Evolutionary conservation across 1,140 invertebrate species (phyloP), one percentile per base, ranked within the genome.

Genomic region (Pteromalus puparum): DNA sequence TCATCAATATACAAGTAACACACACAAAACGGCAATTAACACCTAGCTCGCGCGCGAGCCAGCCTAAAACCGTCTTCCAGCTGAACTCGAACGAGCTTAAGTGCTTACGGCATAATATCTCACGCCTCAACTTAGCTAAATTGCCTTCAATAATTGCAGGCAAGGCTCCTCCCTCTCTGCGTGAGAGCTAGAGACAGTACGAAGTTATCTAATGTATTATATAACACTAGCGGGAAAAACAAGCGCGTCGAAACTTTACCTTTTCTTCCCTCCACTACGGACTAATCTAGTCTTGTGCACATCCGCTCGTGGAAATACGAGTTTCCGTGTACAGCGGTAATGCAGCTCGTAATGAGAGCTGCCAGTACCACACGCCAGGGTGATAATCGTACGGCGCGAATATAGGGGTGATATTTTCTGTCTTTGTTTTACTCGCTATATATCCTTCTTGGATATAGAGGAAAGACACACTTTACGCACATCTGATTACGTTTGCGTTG

Each of bases 311-410:
- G 38, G 82, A 81, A 72, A 82, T 65, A 82, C 46, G 70, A 76
- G 76, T 61, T 34, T 82, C 48, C 53, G 79, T 72, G 74, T 42
- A 67, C 77, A 48, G 21, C 67, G 24, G 65, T 78, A 81, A 80
- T 67, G 68, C 48, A 81, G 61, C 80, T 78, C 42, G 83, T 77
- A 86, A 79, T 5, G 42, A 67, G 48, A 78, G 28, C 13, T 21
- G 53, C 26, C 34, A 42, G 30, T 81, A 79, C 30, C 26, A n/a
- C 38, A 34, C 30, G 46, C 87, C 77, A 86, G 13, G 18, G 85
- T 85, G 42, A 84, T 85, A 87, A 88, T 78, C 76, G 28, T 15
- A 30, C 53, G 65, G 6, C 53, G 6, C 13, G 46, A 13, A 5
- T 34, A 0, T 30, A 30, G 28, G 12, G 12, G 18, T 38, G 67